Evolutionary conservation across 2,797 vertebrate species (phyloP), one percentile per base, ranked within the genome.

Genomic region (Epinephelus awoara): DNA sequence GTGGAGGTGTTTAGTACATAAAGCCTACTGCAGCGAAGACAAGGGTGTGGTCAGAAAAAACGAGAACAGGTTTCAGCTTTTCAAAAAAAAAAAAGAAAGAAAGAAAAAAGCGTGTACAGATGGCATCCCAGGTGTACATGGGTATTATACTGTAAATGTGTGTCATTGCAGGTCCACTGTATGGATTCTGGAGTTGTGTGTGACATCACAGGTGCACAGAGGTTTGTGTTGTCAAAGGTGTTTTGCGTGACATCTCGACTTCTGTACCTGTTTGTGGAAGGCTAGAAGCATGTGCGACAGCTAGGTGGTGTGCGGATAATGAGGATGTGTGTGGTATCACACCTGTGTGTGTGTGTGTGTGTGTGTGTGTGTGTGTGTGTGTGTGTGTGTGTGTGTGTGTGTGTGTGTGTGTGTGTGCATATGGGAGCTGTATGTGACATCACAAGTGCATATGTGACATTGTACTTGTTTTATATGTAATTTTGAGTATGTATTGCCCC

Each of bases 381-480:
- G 25, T 44, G 6, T 64, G 23, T 72, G 57, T 62, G 19, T 52
- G 42, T 17, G 25, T 55, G 21, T 54, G 42, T 17, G 12, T 72
- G 57, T 62, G 19, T 52, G 42, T 17, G 25, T 55, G 21, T 54
- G 42, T 17, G 44, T 51, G 18, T 59, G 25, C 19, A 49, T 34
- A 56, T 38, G 13, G 1, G 40, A 50, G 9, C 21, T 68, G 67
- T 69, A 3, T 34, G 17, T 73, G 58, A 52, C 38, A 63, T 63
- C 55, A 52, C 25, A 75, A 5, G 3, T 64, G 21, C 8, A 3
- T 29, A 15, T 58, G 64, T 18, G 1, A 67, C 46, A 62, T 40
- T 78, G 64, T 67, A 38, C 47, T 34, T 67, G 55, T 75, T 74
- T 57, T 19, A 56, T 63, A 44, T 78, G 62, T 72, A 67, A 68